Evolutionary conservation across 2,888 invertebrate species (phyloP).

Genomic region (Trissolcus brochymenae): DNA sequence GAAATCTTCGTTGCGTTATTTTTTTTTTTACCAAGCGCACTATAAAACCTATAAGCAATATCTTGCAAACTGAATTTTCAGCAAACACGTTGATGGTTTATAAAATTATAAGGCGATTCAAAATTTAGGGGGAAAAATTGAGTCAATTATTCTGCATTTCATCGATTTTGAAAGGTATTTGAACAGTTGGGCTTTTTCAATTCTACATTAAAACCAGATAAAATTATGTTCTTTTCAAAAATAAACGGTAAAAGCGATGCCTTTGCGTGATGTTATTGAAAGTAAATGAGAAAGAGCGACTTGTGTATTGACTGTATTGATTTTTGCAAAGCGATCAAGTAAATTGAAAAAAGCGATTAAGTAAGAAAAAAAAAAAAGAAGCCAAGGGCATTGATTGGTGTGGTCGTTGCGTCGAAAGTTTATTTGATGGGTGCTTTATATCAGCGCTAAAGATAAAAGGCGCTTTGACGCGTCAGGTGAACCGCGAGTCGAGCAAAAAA

Average conservation of each 20-base stretch:
- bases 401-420: conserved; percentile 34
- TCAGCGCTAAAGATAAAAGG: conserved; percentile 33
- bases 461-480: conserved; percentile 40
- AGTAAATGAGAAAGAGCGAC: conserved; percentile 1
- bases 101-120: conserved; percentile 40
- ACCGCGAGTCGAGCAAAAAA: conserved; percentile 31
- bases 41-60: conserved; percentile 45
- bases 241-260: background rate
- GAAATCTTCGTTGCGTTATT: conserved; percentile 48
- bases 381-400: conserved; percentile 28
- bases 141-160: conserved; percentile 19
- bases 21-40: conserved; percentile 32
- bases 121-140: conserved; percentile 29
- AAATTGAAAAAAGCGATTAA: conserved; percentile 30
- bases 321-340: conserved; percentile 31
- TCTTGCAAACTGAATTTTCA: conserved; percentile 40
- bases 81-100: conserved; percentile 39
- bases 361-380: conserved; percentile 5
- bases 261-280: background rate
- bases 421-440: conserved; percentile 35
- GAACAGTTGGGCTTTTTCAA: conserved; percentile 14
- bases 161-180: conserved; percentile 26
- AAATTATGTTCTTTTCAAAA: too few species aligned
- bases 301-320: conserved; percentile 17
- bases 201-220: background rate